phyloP scores from a whole-genome alignment of 1,140 invertebrate species.

The Cotesia typhae region DNA sequence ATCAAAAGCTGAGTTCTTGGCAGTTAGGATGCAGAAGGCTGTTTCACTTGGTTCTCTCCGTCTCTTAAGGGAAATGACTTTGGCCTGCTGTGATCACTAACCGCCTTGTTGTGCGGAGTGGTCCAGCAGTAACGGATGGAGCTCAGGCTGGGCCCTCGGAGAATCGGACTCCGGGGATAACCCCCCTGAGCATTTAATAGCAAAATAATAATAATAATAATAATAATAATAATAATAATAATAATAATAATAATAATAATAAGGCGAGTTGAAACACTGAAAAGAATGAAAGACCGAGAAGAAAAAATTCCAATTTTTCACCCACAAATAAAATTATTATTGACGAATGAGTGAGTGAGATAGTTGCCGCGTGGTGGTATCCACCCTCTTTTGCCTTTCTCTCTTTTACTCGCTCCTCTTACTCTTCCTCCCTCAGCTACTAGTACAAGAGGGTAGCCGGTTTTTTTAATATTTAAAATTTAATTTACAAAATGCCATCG shows the following conservation, averaged over 20 bases:
- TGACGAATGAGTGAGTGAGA: slow-evolving; percentile 61
- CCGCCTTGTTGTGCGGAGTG: too few relatives aligned
- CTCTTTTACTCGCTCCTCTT: background rate
- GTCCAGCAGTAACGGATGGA: too few relatives aligned
- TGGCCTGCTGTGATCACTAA: too few relatives aligned
- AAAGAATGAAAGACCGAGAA: slow-evolving; percentile 33
- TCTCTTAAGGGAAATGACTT: too few relatives aligned
- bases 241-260: background rate
- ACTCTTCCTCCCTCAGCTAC: slow-evolving; percentile 1
- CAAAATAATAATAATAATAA: too few relatives aligned
- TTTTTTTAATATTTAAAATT: slow-evolving; percentile 65
- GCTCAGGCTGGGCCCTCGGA: too few relatives aligned
- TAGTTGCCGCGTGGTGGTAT: slow-evolving; percentile 45
- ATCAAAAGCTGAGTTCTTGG: too few relatives aligned
- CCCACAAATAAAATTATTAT: slow-evolving; percentile 62
- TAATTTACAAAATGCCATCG: slow-evolving; percentile 62
- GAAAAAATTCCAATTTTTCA: slow-evolving; percentile 55
- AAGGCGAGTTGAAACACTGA: slow-evolving; percentile 33
- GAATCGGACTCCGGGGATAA: too few relatives aligned
- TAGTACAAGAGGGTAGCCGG: slow-evolving; percentile 27
- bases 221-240: slow-evolving; percentile 1
- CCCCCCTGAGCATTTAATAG: too few relatives aligned
- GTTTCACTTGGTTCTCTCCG: too few relatives aligned
- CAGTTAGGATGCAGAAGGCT: too few relatives aligned
- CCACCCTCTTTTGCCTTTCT: slow-evolving; percentile 11